Conservation (phyloP, 2,113 vertebrate species). For the Thinocorus orbignyianus region DNA sequence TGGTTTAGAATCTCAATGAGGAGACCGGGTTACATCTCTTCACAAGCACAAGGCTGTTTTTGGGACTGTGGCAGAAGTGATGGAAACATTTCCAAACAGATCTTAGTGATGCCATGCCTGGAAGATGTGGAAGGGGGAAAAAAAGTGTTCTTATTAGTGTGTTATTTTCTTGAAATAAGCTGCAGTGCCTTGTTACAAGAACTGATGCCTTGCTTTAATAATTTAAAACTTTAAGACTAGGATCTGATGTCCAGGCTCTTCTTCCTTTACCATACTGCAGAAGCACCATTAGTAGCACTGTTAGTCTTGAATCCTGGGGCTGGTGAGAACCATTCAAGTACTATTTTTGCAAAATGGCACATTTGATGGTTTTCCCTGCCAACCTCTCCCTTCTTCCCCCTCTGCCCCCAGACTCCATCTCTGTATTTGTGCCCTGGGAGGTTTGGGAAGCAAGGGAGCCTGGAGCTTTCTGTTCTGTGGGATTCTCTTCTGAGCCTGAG, state of each 20-base stretch:
- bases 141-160: not conserved
- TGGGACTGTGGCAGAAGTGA: not conserved
- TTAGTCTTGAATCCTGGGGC: not conserved
- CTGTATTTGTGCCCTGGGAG: not conserved
- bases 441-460: not conserved
- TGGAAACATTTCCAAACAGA: not conserved
- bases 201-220: not conserved
- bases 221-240: not conserved
- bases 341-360: not conserved
- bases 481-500: not conserved
- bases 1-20: not conserved
- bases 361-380: not conserved
- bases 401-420: not conserved
- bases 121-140: slow-evolving; percentile 2
- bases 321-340: not conserved
- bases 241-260: not conserved
- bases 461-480: not conserved
- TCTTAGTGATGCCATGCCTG: not conserved
- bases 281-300: not conserved
- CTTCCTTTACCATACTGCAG: not conserved
- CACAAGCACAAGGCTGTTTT: not conserved
- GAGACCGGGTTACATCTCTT: not conserved
- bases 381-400: not conserved
- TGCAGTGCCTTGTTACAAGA: not conserved
- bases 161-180: not conserved